Conservation (phyloP, 2,888 invertebrate genomes). For the Sarcophaga carnaria region DNA sequence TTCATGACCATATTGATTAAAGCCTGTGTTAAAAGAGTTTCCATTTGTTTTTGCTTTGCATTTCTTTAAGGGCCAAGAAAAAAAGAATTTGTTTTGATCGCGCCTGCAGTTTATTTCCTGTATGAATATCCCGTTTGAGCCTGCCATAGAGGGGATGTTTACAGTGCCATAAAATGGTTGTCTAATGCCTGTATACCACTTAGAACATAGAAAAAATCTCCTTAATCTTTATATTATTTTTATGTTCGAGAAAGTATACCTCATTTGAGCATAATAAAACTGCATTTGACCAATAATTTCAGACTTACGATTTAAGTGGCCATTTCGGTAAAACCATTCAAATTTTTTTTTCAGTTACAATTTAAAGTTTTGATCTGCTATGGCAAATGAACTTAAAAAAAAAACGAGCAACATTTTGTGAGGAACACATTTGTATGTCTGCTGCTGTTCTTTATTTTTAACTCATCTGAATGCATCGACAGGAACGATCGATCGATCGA, state of each 20-base stretch:
- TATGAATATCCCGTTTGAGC: too few relatives aligned
- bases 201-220: too few relatives aligned
- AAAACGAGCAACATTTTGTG: conserved; percentile 38
- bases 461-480: conserved; percentile 49
- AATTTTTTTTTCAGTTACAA: background rate
- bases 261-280: conserved; percentile 31
- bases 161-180: too few relatives aligned
- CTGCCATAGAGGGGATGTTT: too few relatives aligned
- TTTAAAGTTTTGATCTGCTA: conserved; percentile 30
- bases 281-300: conserved; percentile 8
- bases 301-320: background rate
- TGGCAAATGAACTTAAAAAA: conserved; percentile 10
- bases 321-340: conserved; percentile 6
- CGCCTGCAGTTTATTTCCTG: too few relatives aligned
- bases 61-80: too few relatives aligned
- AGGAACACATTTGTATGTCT: conserved; percentile 51
- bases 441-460: background rate
- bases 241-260: background rate
- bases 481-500: conserved; percentile 50
- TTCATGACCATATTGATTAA: conserved; percentile 44
- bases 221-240: too few relatives aligned
- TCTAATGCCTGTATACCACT: too few relatives aligned
- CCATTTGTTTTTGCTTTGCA: too few relatives aligned
- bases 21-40: conserved; percentile 33
- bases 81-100: background rate